Percentiles rank a stretch among this genome's conserved stretches.
These are phyloP conservation scores for Gonatopus flavifemur DNA, from an alignment of 1,140 invertebrate species.

Conservation along the genomic window DNA sequence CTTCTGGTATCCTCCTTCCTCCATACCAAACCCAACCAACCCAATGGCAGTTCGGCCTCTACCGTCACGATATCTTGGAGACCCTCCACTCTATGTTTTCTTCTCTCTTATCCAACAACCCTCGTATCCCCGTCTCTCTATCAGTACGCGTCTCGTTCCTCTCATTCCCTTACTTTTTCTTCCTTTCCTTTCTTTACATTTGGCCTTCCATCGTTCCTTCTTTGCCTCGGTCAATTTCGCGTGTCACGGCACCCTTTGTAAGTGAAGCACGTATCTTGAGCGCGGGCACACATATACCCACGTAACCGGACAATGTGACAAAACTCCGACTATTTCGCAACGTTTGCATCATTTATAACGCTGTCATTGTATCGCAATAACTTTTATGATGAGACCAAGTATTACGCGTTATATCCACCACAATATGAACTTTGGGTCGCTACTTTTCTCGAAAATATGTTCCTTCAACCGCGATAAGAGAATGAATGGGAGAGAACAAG, in stretches of 20 bases:
- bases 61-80: conserved; percentile 30
- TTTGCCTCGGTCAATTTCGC: conserved; percentile 32
- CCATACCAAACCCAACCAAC: too few relatives aligned
- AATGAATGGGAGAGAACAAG: too few relatives aligned
- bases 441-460: too few relatives aligned
- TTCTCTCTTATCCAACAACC: too few relatives aligned
- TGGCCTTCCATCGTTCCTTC: background rate
- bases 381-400: conserved; percentile 33
- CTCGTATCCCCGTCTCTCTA: conserved; percentile 12
- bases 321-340: conserved; percentile 29
- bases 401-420: too few relatives aligned
- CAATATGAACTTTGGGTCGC: too few relatives aligned
- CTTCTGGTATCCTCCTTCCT: too few relatives aligned
- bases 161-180: background rate
- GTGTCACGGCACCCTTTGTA: conserved; percentile 31
- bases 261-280: too few relatives aligned
- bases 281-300: conserved; percentile 6
- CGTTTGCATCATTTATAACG: conserved; percentile 26
- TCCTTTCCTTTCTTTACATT: background rate
- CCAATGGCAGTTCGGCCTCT: conserved; percentile 29
- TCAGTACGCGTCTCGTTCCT: conserved; percentile 15
- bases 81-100: conserved; percentile 8
- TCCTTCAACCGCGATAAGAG: too few relatives aligned
- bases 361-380: conserved; percentile 35
- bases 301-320: conserved; percentile 28